Percentiles rank a stretch among this genome's conserved stretches.
Evolutionary conservation across 2,113 vertebrate species (phyloP).

Genomic region (Oplegnathus fasciatus): DNA sequence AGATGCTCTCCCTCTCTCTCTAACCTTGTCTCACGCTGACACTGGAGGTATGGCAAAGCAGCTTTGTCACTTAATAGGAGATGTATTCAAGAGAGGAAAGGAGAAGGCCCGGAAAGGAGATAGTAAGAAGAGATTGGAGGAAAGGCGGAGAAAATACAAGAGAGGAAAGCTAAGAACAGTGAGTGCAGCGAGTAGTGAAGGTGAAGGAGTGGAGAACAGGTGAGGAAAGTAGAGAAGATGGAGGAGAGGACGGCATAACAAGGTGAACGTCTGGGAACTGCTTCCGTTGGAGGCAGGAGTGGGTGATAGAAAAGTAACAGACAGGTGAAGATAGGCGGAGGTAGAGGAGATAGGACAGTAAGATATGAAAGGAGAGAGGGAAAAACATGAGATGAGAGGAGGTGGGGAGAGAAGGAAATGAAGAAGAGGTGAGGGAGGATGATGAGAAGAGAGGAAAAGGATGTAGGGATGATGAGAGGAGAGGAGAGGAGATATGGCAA

Average conservation of each 20-base stretch:
- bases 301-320: neutral
- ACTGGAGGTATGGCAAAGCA: slow-evolving; percentile 25
- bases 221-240: neutral
- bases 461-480: neutral
- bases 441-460: neutral
- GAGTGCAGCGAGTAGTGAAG: too few relatives aligned
- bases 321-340: neutral
- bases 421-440: neutral
- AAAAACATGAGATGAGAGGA: neutral
- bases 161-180: neutral
- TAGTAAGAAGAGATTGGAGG: slow-evolving; percentile 2
- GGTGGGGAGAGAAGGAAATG: neutral
- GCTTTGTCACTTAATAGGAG: slow-evolving; percentile 35
- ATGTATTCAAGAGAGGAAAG: neutral
- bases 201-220: neutral
- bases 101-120: neutral
- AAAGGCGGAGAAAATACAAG: neutral
- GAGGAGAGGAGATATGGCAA: neutral
- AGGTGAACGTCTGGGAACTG: neutral
- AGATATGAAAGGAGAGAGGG: neutral
- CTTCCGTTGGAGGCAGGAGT: neutral
- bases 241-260: neutral
- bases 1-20: slow-evolving; percentile 6
- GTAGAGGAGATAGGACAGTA: neutral
- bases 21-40: slow-evolving; percentile 41